phyloP scores from a whole-genome alignment of 1,140 invertebrate genomes.

The Euschistus heros region DNA sequence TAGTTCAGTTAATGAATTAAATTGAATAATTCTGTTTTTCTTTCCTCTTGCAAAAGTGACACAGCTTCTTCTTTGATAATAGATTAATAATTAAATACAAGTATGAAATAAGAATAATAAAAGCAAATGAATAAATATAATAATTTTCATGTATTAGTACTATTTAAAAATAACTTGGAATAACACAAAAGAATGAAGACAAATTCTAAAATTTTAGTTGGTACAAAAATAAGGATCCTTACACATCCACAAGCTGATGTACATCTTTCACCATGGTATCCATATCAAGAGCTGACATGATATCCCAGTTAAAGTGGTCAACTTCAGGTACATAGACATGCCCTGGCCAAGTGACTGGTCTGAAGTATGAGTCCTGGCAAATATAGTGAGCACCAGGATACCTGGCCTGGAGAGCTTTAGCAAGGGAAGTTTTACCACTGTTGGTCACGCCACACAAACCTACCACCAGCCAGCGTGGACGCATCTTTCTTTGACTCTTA shows the following conservation, averaged over 20 bases:
- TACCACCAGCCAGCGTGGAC: not conserved
- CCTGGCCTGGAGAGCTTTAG: constrained; percentile 43
- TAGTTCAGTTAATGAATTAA: too few relatives aligned
- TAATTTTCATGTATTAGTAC: too few relatives aligned
- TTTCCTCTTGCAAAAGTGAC: too few relatives aligned
- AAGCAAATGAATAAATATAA: too few relatives aligned
- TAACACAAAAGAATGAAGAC: too few relatives aligned
- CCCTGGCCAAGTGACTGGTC: constrained; percentile 49
- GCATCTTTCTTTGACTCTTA: not conserved
- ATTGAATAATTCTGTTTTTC: too few relatives aligned
- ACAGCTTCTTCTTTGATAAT: too few relatives aligned
- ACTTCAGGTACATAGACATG: constrained; percentile 52
- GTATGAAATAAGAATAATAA: too few relatives aligned
- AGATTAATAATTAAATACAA: too few relatives aligned
- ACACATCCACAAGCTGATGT: constrained; percentile 31
- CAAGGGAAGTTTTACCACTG: constrained; percentile 54
- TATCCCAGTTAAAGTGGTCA: constrained; percentile 68
- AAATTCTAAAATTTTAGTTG: too few relatives aligned
- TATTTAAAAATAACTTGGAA: too few relatives aligned
- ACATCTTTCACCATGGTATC: constrained; percentile 52
- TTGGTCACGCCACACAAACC: constrained; percentile 21
- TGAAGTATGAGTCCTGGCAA: constrained; percentile 69
- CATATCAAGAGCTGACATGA: constrained; percentile 63
- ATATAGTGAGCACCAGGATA: constrained; percentile 46
- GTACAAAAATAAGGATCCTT: too few relatives aligned